phyloP scores from a whole-genome alignment of 2,888 invertebrate species.

The Galerucella pusilla region DNA sequence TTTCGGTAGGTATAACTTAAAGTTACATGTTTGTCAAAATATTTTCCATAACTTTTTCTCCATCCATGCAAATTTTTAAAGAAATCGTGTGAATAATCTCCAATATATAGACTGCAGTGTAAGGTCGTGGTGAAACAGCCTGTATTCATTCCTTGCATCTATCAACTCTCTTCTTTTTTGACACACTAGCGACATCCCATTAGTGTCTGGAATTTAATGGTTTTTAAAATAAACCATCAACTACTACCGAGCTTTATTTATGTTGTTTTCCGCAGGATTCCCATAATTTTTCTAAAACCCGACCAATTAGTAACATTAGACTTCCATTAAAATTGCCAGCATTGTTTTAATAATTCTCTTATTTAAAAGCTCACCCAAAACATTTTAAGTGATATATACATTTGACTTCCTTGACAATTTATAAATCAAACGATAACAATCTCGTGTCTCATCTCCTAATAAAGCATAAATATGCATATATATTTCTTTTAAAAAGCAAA shows the following conservation, averaged over 20 bases:
- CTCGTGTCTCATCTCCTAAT: slow-evolving; percentile 55
- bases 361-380: slow-evolving; percentile 34
- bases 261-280: background rate
- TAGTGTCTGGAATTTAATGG: background rate
- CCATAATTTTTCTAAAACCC: background rate
- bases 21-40: too few relatives aligned
- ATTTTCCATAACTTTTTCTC: too few relatives aligned
- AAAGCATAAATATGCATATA: slow-evolving; percentile 58
- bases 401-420: slow-evolving; percentile 44
- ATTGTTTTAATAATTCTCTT: slow-evolving; percentile 21
- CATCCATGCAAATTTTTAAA: too few relatives aligned
- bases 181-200: background rate
- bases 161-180: background rate
- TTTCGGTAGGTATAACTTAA: too few relatives aligned
- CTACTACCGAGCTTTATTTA: background rate
- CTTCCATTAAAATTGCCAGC: slow-evolving; percentile 33
- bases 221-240: background rate
- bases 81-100: too few relatives aligned
- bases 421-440: slow-evolving; percentile 56
- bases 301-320: slow-evolving; percentile 18
- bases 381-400: slow-evolving; percentile 43
- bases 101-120: too few relatives aligned
- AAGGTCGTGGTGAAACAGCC: too few relatives aligned
- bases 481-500: slow-evolving; percentile 55
- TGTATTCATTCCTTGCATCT: too few relatives aligned